Percentiles rank a stretch among this genome's conserved stretches.
Evolutionary conservation across 2,113 vertebrate genomes (phyloP).

Genomic region (Chaetura pelagica): DNA sequence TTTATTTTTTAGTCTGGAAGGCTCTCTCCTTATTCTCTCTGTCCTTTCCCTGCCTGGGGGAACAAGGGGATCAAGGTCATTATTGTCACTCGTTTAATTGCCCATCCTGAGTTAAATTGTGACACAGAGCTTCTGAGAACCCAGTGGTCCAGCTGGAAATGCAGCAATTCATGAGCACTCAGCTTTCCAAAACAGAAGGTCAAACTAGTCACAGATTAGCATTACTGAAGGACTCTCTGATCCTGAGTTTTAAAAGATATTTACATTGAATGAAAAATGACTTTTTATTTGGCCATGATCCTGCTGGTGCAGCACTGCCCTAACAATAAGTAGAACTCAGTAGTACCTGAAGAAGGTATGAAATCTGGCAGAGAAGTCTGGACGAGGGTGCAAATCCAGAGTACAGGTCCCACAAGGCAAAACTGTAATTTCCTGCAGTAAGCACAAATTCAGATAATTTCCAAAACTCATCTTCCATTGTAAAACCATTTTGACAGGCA

Average conservation of each 20-base stretch:
- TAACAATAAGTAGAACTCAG: neutral
- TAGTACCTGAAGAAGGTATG: neutral
- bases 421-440: neutral
- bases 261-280: neutral
- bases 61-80: no score
- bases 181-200: neutral
- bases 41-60: no score
- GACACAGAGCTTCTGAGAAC: neutral
- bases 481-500: neutral
- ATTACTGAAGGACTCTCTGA: neutral
- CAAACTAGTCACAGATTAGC: neutral
- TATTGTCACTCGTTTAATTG: no score
- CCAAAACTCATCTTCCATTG: neutral
- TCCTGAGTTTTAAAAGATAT: neutral
- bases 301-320: neutral
- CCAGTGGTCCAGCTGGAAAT: neutral
- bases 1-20: no score
- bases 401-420: neutral
- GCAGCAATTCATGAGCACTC: neutral
- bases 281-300: neutral
- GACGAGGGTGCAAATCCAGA: neutral
- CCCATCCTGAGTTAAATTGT: no score
- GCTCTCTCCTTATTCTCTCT: no score
- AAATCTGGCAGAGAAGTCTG: neutral
- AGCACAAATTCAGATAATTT: neutral